Evolutionary conservation across 2,113 vertebrate species (phyloP), one percentile per base, ranked within the genome.

Genomic region (Trochalopteron elliotii): DNA sequence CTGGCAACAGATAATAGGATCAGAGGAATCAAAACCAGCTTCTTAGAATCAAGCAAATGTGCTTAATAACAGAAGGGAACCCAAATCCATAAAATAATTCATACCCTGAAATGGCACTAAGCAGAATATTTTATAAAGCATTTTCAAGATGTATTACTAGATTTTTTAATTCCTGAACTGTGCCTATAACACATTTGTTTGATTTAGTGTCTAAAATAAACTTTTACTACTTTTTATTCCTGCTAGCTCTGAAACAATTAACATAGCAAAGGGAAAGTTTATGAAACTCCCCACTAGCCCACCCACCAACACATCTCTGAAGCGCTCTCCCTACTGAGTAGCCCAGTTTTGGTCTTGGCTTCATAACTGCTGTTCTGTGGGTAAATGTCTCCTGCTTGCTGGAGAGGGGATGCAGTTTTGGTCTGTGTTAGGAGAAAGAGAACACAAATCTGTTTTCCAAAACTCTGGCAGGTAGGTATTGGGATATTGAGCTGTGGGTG

Each of bases 131-230:
- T 94, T 63, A 15, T 1, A 59, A 95, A 94, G 81, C 71, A 90
- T 95, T 95, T 95, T 61, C 83, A 89, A 93, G 93, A 92, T 74
- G 10, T 70, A 92, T 96, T 78, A 55, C 83, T 25, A 37, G 83
- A 74, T 71, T 92, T 97, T 97, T 89, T 89, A 90, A 90, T 95
- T 96, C 83, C 80, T 94, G 64, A 92, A 70, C 60, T 60, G 39
- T 67, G 71, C 33, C n/a, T 55, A 70, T 49, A 90, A 35, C 64
- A 75, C 86, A 92, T 96, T 93, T 81, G 59, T 56, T 86, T 94
- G 92, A 97, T 95, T 93, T 93, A 92, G 31, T n/a, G 68, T 14
- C 79, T 93, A 81, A 93, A 96, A 93, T 88, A 90, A 90, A 92
- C 23, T 93, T 94, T 63, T 77, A 93, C 35, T 90, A 92, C 79